Conservation (phyloP, 2,888 invertebrate species). For the Imbricaverruca yamaguchii region DNA sequence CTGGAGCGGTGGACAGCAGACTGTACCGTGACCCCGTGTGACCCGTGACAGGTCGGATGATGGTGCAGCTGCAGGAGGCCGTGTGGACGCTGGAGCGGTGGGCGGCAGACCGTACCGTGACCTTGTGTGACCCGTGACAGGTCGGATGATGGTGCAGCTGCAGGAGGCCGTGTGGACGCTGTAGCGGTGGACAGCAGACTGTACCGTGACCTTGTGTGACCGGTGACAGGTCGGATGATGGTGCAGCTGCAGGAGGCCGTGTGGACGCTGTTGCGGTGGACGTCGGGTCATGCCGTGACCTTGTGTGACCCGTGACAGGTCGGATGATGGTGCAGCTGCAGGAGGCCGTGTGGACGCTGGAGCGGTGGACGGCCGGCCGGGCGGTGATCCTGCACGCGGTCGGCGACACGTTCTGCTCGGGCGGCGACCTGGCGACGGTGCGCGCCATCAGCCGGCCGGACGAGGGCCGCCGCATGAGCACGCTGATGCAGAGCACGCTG, state of each 20-base stretch:
- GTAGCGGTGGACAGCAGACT: too few relatives aligned
- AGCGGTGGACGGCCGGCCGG: slow-evolving; percentile 44
- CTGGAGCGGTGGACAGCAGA: slow-evolving; percentile 43
- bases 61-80: slow-evolving; percentile 15
- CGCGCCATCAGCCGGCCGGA: slow-evolving; percentile 38
- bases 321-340: slow-evolving; percentile 49
- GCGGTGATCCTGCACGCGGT: slow-evolving; percentile 45
- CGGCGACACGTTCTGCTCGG: slow-evolving; percentile 48
- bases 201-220: too few relatives aligned
- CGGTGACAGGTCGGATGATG: slow-evolving; percentile 48
- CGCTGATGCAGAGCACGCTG: slow-evolving; percentile 45
- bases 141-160: too few relatives aligned
- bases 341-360: slow-evolving; percentile 42
- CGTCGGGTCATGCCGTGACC: neutral
- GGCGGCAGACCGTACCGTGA: too few relatives aligned
- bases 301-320: slow-evolving; percentile 38
- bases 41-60: slow-evolving; percentile 42
- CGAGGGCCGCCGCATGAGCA: slow-evolving; percentile 43
- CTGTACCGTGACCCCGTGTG: too few relatives aligned
- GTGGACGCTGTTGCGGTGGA: slow-evolving; percentile 44
- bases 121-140: too few relatives aligned
- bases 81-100: too few relatives aligned
- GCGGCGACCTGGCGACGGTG: slow-evolving; percentile 47
- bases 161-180: too few relatives aligned
- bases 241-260: slow-evolving; percentile 44